Base-by-base conservation (phyloP, 2,113 vertebrate genomes). In the Cranoglanis bouderius region DNA sequence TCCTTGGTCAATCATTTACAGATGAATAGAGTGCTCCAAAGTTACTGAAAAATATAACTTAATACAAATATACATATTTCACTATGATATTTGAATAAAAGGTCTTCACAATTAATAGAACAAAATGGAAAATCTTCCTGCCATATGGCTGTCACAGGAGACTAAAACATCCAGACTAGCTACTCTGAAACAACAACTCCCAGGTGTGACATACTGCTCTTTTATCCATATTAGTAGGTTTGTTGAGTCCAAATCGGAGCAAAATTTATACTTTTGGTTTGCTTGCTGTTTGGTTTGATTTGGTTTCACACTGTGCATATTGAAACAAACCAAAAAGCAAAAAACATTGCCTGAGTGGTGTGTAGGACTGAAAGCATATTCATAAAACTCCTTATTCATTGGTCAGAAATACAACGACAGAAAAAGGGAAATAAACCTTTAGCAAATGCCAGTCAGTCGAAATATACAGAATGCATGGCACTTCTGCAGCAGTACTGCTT, bases 21-120 rank as follows among this genome's bases (percentile, higher is more conserved):
- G 29, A 78, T 29, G 14, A 53, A 78, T 80, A 78, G 16, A 86
- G 49, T 85, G 35, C 35, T 43, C 14, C 21, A 77, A 63, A 87
- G n/a, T 78, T 46, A 29, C 75, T 49, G 70, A 29, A n/a, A 43
- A 6, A 78, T 46, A 4, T 29, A 13, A 1, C 40, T 7, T 86
- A 61, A 78, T 10, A 49, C 32, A 55, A 81, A 53, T 32, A 53
- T 29, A 80, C 21, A 53, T 21, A 57, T 82, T 43, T 55, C 63
- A 82, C 32, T 40, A 46, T 24, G 12, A 35, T 40, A 38, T 53
- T 70, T 46, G 43, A 74, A n/a, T 46, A 35, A 83, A 88, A 74
- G 18, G 5, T 40, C 80, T 40, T 74, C 38, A 43, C 63, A 74
- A 74, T 83, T 51, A 43, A 83, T 70, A 32, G 59, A 7, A 1